Conservation (phyloP, 2,113 vertebrate genomes). For the Nycticorax nycticorax region DNA sequence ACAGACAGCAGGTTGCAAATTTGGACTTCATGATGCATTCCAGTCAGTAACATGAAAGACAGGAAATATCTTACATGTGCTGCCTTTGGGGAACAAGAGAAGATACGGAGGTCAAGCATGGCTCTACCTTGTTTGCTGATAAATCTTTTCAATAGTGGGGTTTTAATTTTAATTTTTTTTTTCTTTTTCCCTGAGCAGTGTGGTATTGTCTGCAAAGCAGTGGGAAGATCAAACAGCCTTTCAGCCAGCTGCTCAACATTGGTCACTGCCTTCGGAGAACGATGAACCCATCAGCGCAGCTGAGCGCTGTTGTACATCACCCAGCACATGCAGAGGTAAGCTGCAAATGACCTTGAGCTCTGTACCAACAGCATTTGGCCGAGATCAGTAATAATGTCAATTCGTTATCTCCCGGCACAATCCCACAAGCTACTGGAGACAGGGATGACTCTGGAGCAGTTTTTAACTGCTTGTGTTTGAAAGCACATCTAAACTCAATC, state of each 20-base stretch:
- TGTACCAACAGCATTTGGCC: neutral
- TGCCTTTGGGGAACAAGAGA: conserved; percentile 16
- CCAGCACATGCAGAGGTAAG: neutral
- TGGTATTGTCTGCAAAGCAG: neutral
- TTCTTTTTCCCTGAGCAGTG: neutral
- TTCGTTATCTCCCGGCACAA: neutral
- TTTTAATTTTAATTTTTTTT: neutral
- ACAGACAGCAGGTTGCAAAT: conserved; percentile 53
- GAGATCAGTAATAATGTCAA: neutral
- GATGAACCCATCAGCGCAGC: neutral
- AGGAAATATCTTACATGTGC: conserved; percentile 36
- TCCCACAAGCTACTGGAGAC: neutral
- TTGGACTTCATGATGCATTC: conserved; percentile 24
- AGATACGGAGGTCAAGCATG: neutral
- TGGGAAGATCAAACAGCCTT: conserved; percentile 21
- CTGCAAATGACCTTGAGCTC: conserved; percentile 2
- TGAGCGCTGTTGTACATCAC: conserved; percentile 2
- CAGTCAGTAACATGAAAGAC: conserved; percentile 37
- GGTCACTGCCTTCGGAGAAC: conserved; percentile 25
- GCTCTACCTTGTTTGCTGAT: neutral
- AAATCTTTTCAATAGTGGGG: conserved; percentile 1
- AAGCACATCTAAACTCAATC: neutral
- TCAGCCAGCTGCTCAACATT: conserved; percentile 25
- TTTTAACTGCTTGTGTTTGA: neutral
- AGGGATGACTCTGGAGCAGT: neutral